Evolutionary conservation across 1,140 invertebrate genomes (phyloP).

Genomic region (Chironomus tepperi): DNA sequence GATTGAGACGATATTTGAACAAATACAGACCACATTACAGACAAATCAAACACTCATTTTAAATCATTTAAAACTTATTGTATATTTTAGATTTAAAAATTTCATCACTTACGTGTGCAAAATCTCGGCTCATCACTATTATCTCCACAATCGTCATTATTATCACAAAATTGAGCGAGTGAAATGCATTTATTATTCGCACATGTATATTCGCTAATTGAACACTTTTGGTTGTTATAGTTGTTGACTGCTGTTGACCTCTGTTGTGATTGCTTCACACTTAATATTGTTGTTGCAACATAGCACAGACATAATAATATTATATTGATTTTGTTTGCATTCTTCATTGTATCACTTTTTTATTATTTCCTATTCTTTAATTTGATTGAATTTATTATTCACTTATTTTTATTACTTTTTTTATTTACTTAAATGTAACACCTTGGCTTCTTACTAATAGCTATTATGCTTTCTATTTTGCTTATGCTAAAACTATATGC

Average conservation of each 20-base stretch:
- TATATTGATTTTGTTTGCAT: conserved; percentile 13
- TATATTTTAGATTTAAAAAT: no score
- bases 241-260: background rate
- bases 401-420: background rate
- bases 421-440: background rate
- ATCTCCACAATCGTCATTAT: conserved; percentile 75
- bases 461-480: background rate
- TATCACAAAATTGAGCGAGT: conserved; percentile 73
- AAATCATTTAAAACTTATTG: no score
- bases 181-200: conserved; percentile 69
- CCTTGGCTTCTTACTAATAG: background rate
- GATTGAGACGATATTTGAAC: no score
- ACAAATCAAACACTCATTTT: no score
- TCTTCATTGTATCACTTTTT: background rate
- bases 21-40: no score
- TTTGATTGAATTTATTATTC: background rate
- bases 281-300: conserved; percentile 11
- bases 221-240: conserved; percentile 42
- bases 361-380: no score
- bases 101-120: conserved; percentile 79
- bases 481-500: background rate
- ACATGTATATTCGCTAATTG: conserved; percentile 71
- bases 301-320: background rate
- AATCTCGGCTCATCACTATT: conserved; percentile 72
- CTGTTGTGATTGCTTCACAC: background rate